Evolutionary conservation across 2,888 invertebrate species (phyloP).

Genomic region (Caenorhabditis panamensis): DNA sequence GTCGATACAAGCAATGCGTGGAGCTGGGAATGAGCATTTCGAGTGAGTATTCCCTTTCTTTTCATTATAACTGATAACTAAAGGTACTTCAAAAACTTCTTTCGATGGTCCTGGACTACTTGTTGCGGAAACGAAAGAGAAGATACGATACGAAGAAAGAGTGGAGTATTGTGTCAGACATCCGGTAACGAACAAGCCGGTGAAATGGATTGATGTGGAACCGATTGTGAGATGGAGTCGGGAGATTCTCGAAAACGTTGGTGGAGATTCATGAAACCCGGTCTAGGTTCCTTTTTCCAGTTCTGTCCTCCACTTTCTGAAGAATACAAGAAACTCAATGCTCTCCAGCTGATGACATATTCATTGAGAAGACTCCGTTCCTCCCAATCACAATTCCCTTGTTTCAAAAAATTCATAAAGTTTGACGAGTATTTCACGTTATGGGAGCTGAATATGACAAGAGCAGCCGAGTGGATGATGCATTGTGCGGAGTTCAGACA

Average conservation of each 20-base stretch:
- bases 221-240: constrained; percentile 21
- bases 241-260: constrained; percentile 22
- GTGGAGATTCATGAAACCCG: too few relatives aligned
- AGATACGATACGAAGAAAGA: too few relatives aligned
- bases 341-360: background rate
- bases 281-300: too few relatives aligned
- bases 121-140: too few relatives aligned
- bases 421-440: constrained; percentile 24
- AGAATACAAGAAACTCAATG: background rate
- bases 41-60: too few relatives aligned
- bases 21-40: too few relatives aligned
- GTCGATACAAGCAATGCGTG: too few relatives aligned
- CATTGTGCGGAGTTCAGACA: constrained; percentile 25
- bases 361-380: constrained; percentile 9
- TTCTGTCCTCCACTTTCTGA: too few relatives aligned
- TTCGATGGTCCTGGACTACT: too few relatives aligned
- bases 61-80: too few relatives aligned
- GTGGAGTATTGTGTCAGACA: constrained; percentile 5
- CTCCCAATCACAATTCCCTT: constrained; percentile 4
- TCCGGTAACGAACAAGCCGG: constrained; percentile 7
- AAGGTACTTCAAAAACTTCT: too few relatives aligned
- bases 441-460: constrained; percentile 38
- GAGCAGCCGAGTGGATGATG: constrained; percentile 42
- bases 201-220: constrained; percentile 13
- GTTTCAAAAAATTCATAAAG: constrained; percentile 7